Conservation (phyloP, 23 tunicate species). For the Oikopleura albicans region DNA sequence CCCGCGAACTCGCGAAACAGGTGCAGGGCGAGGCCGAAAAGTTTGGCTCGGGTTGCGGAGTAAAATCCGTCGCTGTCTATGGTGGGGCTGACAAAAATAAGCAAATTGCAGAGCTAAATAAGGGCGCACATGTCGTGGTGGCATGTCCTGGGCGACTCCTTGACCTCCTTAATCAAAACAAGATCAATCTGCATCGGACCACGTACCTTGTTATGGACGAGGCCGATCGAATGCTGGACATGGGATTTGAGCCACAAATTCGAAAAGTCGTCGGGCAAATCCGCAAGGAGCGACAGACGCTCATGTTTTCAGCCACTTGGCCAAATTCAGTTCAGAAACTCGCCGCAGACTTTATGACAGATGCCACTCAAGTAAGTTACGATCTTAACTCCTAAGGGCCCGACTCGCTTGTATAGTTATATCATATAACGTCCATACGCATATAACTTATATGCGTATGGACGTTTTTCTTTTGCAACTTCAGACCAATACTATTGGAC, state of each 20-base stretch:
- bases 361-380: conserved; percentile 21
- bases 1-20: conserved; percentile 81
- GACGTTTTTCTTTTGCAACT: background rate
- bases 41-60: background rate
- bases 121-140: conserved; percentile 9
- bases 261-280: conserved; percentile 44
- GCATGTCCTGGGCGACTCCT: conserved; percentile 87
- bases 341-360: conserved; percentile 31
- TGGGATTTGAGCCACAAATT: conserved; percentile 93
- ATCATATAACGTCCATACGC: conserved; percentile 49
- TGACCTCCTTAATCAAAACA: conserved; percentile 31
- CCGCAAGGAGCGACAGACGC: conserved; percentile 72
- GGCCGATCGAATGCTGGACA: conserved; percentile 97
- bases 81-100: conserved; percentile 36
- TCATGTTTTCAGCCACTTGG: conserved; percentile 99
- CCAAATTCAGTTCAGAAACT: conserved; percentile 42
- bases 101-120: background rate
- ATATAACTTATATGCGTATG: conserved; percentile 17
- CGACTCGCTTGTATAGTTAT: too few species aligned
- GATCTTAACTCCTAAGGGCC: too few species aligned
- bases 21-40: conserved; percentile 24
- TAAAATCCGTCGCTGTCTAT: conserved; percentile 30
- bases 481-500: too few species aligned
- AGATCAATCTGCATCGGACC: conserved; percentile 25
- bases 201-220: conserved; percentile 71